phyloP scores from a whole-genome alignment of 2,797 vertebrate genomes.

The Sciurus vulgaris region DNA sequence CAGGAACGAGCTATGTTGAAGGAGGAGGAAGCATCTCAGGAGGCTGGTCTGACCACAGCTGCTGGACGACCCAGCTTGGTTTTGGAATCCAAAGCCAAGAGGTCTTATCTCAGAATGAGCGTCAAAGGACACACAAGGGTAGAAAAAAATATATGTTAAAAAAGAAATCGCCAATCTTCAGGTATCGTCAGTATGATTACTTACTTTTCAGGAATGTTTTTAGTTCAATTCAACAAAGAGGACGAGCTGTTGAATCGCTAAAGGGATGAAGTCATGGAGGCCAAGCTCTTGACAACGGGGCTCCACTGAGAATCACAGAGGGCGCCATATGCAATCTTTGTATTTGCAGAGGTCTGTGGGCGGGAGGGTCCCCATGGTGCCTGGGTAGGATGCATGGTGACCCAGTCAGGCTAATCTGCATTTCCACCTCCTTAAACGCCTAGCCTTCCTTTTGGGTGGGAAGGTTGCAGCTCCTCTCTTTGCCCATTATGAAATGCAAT shows the following conservation, averaged over 20 bases:
- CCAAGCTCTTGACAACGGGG: neutral
- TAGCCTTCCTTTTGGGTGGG: no score
- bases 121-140: neutral
- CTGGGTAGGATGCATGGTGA: neutral
- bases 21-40: no score
- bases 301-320: neutral
- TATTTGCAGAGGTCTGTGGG: neutral
- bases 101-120: no score
- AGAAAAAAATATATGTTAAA: neutral
- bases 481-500: neutral
- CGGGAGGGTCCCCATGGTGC: neutral
- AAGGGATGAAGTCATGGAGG: neutral
- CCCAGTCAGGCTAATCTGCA: no score
- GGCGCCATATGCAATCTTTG: no score
- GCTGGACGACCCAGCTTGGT: fast-evolving
- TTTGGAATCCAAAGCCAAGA: neutral
- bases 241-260: no score
- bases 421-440: neutral
- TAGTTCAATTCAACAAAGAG: neutral
- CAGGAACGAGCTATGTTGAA: no score
- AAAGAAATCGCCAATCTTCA: neutral
- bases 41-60: no score
- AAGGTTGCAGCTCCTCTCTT: no score
- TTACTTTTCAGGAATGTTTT: neutral
- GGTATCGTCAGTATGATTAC: no score